Base-by-base conservation (phyloP, 2,888 invertebrate genomes). In the Caenorhabditis panamensis region DNA sequence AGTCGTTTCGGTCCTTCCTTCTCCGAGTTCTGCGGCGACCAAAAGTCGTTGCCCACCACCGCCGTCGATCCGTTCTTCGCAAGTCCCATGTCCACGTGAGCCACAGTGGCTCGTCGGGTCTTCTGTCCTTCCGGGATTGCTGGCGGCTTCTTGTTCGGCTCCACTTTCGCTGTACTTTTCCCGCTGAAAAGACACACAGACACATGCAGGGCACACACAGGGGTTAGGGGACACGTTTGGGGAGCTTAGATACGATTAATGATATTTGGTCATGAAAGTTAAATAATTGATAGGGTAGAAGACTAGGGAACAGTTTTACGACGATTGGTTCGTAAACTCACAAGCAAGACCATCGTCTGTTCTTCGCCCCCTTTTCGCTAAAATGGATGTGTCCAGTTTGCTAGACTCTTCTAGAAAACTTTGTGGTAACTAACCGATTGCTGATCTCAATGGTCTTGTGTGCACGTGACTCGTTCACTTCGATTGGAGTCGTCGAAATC, bases 401-500 rank as follows among this genome's bases (percentile, higher is more conserved):
- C 41, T 18, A 26, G 37, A 24, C 31, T 16, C n/a, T 18, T 8
- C 18, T 20, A 41, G 11, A 11, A 24, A 22, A 26, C 51, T 26
- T 11, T 4, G 22, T 18, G 3, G 26, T 18, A 59, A 62, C 77
- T 63, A 47, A 96, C 96, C 95, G 95, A 89, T 94, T 95, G 91
- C 95, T 95, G 6, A 96, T 93, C 91, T 96, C 95, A 24, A 96
- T 93, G 91, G 96, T 96, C 81, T 96, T 95, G 67, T 95, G 94
- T 47, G 96, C 93, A 91, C 96, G 96, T 92, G 95, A 95, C 92
- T 97, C 96, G 83, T 96, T 95, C 92, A 96, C 96, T 91, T 98
- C 97, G 89, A 98, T 98, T 51, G 98, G 98, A 92, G 97, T 97
- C 92, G 97, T 96, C 0, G 97, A 96, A 49, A 97, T 95, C 92